Percentiles rank a stretch among this genome's conserved stretches.
These are phyloP conservation scores for Cygnus buccinator DNA, from an alignment of 2,113 vertebrate genomes.

Conservation along the genomic window DNA sequence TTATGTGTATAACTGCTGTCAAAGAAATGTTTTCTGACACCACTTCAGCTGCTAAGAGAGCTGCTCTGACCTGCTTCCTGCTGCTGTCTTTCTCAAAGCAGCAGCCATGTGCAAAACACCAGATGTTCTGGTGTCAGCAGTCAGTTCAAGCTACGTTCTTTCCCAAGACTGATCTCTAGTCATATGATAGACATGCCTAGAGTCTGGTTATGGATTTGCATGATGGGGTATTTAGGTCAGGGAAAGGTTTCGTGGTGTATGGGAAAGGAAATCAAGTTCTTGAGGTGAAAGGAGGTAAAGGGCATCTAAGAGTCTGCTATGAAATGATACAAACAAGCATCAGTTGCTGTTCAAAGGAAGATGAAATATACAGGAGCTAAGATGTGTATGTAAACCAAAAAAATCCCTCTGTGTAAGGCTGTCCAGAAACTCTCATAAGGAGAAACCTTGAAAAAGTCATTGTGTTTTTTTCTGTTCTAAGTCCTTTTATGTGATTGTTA, in stretches of 20 bases:
- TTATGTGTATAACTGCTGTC: neutral
- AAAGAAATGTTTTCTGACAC: neutral
- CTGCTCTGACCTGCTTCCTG: neutral
- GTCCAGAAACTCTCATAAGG: neutral
- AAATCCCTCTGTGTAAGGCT: neutral
- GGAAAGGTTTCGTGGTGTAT: neutral
- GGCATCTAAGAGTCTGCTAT: neutral
- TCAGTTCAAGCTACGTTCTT: neutral
- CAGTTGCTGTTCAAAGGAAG: neutral
- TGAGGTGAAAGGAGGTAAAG: neutral
- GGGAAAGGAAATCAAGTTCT: neutral
- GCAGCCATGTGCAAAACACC: neutral
- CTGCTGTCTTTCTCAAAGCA: neutral
- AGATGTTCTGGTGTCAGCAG: neutral
- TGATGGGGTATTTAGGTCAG: neutral
- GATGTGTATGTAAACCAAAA: neutral
- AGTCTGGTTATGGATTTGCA: neutral
- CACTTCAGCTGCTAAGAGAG: neutral
- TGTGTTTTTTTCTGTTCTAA: neutral
- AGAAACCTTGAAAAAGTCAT: neutral
- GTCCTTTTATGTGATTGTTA: neutral
- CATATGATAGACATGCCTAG: neutral
- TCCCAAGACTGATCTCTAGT: neutral
- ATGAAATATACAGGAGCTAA: neutral
- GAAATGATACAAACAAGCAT: neutral